Evolutionary conservation across 2,797 vertebrate species (phyloP).

Genomic region (Pitangus sulphuratus): DNA sequence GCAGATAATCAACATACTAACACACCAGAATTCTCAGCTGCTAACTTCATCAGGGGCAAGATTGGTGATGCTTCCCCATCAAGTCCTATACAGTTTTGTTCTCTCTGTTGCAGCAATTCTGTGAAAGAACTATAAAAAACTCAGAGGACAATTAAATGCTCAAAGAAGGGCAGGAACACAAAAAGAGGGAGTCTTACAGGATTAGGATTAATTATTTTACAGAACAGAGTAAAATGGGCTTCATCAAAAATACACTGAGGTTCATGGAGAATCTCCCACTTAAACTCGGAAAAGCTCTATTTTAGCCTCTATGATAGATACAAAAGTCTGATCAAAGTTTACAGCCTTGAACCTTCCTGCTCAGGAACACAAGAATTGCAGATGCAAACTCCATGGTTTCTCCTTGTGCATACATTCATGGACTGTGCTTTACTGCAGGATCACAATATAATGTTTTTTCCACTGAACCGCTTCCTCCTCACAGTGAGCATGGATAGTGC

Average conservation of each 20-base stretch:
- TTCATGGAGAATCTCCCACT: background rate
- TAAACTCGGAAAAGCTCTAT: background rate
- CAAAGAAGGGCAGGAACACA: background rate
- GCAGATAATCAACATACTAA: background rate
- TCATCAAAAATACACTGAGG: background rate
- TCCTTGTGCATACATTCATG: fast-evolving
- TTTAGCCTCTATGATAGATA: background rate
- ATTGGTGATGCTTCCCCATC: background rate
- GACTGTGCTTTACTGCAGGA: background rate
- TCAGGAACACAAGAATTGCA: background rate
- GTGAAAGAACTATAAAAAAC: background rate
- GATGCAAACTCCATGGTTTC: background rate
- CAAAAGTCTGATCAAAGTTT: background rate
- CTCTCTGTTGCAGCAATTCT: background rate
- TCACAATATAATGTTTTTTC: background rate
- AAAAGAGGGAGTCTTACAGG: background rate
- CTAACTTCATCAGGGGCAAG: background rate
- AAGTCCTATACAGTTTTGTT: background rate
- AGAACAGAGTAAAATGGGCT: background rate
- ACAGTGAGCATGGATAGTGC: background rate
- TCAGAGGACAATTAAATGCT: background rate
- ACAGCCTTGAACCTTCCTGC: background rate
- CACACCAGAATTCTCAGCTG: background rate
- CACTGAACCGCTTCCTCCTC: background rate
- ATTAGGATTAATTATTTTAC: background rate